Conservation (phyloP, 2,113 vertebrate genomes). For the Rafetus swinhoei region DNA sequence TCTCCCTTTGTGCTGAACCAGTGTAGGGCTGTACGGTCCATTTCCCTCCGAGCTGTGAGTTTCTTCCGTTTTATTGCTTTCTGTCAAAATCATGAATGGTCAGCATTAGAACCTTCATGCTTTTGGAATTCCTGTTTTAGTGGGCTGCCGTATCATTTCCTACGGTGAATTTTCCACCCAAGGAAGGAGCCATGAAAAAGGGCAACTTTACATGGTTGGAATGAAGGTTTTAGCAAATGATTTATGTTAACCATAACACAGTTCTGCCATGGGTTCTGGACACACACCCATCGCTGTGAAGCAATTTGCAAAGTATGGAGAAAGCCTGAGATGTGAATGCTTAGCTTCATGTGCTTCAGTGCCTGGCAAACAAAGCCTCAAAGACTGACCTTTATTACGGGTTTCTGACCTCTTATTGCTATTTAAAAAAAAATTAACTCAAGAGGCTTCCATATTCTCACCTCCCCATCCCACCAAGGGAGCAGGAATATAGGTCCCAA, state of each 20-base stretch:
- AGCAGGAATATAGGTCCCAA: background rate
- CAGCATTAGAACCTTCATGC: constrained; percentile 6
- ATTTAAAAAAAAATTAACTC: constrained; percentile 44
- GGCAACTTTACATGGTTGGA: constrained; percentile 63
- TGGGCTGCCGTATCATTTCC: constrained; percentile 48
- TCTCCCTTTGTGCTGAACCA: background rate
- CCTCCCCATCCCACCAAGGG: background rate
- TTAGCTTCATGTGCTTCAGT: constrained; percentile 63
- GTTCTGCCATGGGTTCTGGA: constrained; percentile 68
- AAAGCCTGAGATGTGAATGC: constrained; percentile 44
- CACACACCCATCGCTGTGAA: constrained; percentile 40
- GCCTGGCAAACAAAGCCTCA: constrained; percentile 72
- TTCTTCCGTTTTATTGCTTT: constrained; percentile 48
- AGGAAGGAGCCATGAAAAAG: constrained; percentile 50
- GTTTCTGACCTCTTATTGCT: constrained; percentile 59
- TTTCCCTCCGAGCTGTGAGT: constrained; percentile 56
- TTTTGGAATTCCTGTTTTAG: background rate
- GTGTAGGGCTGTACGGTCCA: constrained; percentile 46
- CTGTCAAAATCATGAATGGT: background rate
- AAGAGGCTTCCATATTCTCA: background rate
- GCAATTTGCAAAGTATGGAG: constrained; percentile 66
- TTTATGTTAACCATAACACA: constrained; percentile 72
- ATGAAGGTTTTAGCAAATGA: constrained; percentile 44
- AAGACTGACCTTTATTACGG: constrained; percentile 58
- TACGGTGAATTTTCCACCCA: constrained; percentile 55